Evolutionary conservation across 2,888 invertebrate species (phyloP).

Genomic region (Celastrina argiolus): DNA sequence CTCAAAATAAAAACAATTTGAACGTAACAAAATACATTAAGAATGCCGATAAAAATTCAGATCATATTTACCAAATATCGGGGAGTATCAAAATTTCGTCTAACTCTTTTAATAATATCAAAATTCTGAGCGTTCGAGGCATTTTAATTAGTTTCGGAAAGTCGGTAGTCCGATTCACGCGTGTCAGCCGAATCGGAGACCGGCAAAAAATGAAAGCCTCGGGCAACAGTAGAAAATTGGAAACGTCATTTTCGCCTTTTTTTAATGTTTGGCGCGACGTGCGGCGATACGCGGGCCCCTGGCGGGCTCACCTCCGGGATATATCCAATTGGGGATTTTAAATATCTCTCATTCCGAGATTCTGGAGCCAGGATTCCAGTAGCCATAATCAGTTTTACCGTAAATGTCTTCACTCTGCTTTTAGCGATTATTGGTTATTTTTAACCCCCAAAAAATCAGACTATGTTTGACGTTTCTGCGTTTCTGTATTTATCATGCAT

Average conservation of each 20-base stretch:
- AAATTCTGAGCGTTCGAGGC: conserved; percentile 43
- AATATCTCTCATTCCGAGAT: conserved; percentile 35
- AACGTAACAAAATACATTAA: background rate
- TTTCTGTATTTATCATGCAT: too few relatives aligned
- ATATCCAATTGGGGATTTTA: conserved; percentile 59
- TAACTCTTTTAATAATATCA: conserved; percentile 25
- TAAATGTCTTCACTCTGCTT: background rate
- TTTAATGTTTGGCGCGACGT: conserved; percentile 73
- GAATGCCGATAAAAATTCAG: conserved; percentile 6
- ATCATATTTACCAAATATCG: conserved; percentile 9
- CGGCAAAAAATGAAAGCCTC: conserved; percentile 73
- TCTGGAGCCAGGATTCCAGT: conserved; percentile 28
- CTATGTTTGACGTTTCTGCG: too few relatives aligned
- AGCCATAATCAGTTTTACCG: background rate
- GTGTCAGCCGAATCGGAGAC: conserved; percentile 68
- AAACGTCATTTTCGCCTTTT: conserved; percentile 79
- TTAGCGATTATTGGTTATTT: background rate
- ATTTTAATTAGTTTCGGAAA: conserved; percentile 63
- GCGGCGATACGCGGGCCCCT: conserved; percentile 53
- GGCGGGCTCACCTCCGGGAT: conserved; percentile 53
- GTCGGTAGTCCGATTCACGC: conserved; percentile 54
- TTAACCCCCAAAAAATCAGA: background rate
- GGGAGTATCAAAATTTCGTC: conserved; percentile 22
- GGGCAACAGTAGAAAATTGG: conserved; percentile 78
- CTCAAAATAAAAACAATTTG: background rate